Percentiles rank a stretch among this genome's conserved stretches.
Evolutionary conservation across 1,140 invertebrate species (phyloP).

Genomic region (Zophobas morio): DNA sequence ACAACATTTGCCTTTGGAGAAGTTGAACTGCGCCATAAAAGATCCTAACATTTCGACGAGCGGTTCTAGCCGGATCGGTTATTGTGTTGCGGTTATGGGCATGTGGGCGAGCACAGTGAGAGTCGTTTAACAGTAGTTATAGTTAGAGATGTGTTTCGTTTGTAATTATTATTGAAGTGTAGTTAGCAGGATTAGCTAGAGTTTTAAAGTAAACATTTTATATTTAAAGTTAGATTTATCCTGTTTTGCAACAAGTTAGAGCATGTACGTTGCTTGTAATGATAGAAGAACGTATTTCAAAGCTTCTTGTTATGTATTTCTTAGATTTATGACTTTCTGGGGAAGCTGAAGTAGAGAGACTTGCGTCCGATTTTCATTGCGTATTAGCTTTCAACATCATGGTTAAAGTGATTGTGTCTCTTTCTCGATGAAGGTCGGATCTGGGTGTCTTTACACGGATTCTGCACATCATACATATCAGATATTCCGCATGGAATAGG

Average conservation of each 20-base stretch:
- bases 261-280: slow-evolving; percentile 50
- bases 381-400: slow-evolving; percentile 38
- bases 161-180: slow-evolving; percentile 27
- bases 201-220: slow-evolving; percentile 40
- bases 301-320: slow-evolving; percentile 40
- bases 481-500: slow-evolving; percentile 49
- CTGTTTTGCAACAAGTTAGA: slow-evolving; percentile 50
- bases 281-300: slow-evolving; percentile 31
- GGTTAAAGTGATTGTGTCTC: slow-evolving; percentile 63
- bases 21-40: slow-evolving; percentile 84
- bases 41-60: slow-evolving; percentile 62
- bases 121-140: slow-evolving; percentile 48
- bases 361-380: slow-evolving; percentile 20
- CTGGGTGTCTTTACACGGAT: slow-evolving; percentile 25
- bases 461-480: slow-evolving; percentile 58
- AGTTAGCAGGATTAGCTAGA: slow-evolving; percentile 36
- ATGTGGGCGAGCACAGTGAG: slow-evolving; percentile 49
- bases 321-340: slow-evolving; percentile 11
- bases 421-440: slow-evolving; percentile 47
- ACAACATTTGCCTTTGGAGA: slow-evolving; percentile 83
- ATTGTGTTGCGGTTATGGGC: slow-evolving; percentile 29
- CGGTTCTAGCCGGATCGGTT: slow-evolving; percentile 20
- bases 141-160: slow-evolving; percentile 34
- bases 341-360: slow-evolving; percentile 14
- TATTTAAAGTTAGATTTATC: slow-evolving; percentile 46